Conservation (phyloP, 37 sponge, comb jelly and placozoan species). For the Theonella swinhoei region DNA sequence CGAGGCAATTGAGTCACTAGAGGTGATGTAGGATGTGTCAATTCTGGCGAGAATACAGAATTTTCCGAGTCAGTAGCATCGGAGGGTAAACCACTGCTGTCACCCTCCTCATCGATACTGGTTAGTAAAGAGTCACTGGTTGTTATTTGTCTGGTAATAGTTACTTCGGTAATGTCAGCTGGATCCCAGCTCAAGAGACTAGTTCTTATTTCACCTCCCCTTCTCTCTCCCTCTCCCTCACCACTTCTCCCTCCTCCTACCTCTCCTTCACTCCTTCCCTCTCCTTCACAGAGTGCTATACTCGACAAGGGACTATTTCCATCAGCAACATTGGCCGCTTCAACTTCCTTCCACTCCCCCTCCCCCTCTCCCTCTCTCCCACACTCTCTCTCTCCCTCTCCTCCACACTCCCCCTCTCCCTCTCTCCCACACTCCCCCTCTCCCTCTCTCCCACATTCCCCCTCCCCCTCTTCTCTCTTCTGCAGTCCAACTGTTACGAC, state of each 20-base stretch:
- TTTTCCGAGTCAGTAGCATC: neutral
- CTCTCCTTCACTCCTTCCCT: neutral
- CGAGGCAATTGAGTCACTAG: neutral
- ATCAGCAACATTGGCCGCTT: neutral
- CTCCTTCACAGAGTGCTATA: neutral
- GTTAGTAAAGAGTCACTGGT: no score
- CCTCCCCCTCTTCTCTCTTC: neutral
- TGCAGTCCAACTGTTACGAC: slow-evolving; percentile 17
- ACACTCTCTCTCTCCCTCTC: neutral
- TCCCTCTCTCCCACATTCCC: slow-evolving; percentile 4
- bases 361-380: neutral
- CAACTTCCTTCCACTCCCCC: neutral
- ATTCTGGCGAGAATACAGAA: neutral
- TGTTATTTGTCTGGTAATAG: neutral
- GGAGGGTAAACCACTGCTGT: slow-evolving; percentile 2
- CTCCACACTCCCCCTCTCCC: neutral
- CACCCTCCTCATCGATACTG: neutral
- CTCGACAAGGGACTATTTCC: neutral
- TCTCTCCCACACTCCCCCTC: neutral
- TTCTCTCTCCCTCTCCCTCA: neutral
- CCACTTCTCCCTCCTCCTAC: neutral
- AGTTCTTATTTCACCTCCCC: neutral
- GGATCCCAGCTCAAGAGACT: neutral
- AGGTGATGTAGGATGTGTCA: no score
- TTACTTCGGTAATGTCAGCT: neutral